Evolutionary conservation across 1,140 invertebrate species (phyloP).

Genomic region (Chironomus tepperi): DNA sequence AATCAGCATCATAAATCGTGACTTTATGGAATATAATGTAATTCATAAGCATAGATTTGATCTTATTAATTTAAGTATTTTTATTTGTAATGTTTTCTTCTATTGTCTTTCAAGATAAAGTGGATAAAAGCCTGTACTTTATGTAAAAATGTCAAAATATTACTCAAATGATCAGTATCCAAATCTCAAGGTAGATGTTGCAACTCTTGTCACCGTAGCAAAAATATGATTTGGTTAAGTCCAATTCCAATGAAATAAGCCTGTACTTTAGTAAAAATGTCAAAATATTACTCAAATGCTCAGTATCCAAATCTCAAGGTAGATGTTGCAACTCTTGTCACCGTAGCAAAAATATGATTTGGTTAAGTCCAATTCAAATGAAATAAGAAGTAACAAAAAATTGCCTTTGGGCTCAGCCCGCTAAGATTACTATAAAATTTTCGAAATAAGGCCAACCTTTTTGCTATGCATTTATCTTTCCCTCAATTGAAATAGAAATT

Average conservation of each 20-base stretch:
- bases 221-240: too few relatives aligned
- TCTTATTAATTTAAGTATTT: background rate
- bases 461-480: too few relatives aligned
- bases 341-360: background rate
- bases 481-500: background rate
- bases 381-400: too few relatives aligned
- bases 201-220: too few relatives aligned
- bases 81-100: background rate
- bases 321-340: background rate
- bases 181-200: slow-evolving; percentile 6
- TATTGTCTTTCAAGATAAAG: background rate
- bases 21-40: background rate
- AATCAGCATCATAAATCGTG: slow-evolving; percentile 15
- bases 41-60: background rate
- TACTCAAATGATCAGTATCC: background rate
- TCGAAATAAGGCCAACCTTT: too few relatives aligned
- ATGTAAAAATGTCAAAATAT: background rate
- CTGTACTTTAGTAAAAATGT: background rate
- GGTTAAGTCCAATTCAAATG: too few relatives aligned
- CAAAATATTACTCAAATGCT: slow-evolving; percentile 9
- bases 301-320: slow-evolving; percentile 7
- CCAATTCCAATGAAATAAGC: too few relatives aligned
- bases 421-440: too few relatives aligned
- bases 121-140: too few relatives aligned
- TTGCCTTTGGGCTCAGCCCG: too few relatives aligned